A percentile compares a stretch with the other conserved stretches of the same genome.
Conservation (phyloP, 2,113 vertebrate species). For the Cygnus atratus region DNA sequence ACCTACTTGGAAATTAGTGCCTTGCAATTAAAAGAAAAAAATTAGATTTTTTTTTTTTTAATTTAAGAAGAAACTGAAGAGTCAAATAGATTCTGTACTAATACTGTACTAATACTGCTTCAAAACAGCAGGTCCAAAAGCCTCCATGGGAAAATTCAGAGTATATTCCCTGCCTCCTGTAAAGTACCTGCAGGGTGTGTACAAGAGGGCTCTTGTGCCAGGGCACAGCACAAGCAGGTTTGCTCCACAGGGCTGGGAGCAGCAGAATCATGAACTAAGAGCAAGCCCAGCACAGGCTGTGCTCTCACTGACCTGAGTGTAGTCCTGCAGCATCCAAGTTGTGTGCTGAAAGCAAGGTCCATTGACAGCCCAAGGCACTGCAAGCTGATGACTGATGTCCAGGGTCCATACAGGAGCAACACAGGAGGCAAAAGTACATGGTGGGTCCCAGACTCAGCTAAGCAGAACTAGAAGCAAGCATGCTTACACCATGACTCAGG, state of each 20-base stretch:
- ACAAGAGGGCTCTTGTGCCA: background rate
- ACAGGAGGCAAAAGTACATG: background rate
- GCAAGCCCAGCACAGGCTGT: background rate
- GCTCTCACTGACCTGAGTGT: background rate
- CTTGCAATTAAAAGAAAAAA: background rate
- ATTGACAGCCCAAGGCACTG: background rate
- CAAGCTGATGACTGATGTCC: rapidly evolving
- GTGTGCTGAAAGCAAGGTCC: background rate
- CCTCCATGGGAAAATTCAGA: background rate
- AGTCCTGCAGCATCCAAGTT: rapidly evolving
- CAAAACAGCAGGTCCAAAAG: background rate
- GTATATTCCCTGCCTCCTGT: background rate
- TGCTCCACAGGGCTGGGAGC: background rate
- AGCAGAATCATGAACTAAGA: background rate
- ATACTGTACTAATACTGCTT: background rate
- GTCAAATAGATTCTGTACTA: background rate
- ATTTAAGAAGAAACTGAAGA: background rate
- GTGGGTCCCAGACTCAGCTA: rapidly evolving
- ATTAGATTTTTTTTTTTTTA: background rate
- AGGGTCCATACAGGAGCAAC: background rate
- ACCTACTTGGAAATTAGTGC: background rate
- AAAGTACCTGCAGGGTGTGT: rapidly evolving
- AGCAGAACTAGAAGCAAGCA: background rate
- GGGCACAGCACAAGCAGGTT: too few species aligned
- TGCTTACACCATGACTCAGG: rapidly evolving